phyloP scores from a whole-genome alignment of 2,113 vertebrate genomes.

The Oncorhynchus tshawytscha region DNA sequence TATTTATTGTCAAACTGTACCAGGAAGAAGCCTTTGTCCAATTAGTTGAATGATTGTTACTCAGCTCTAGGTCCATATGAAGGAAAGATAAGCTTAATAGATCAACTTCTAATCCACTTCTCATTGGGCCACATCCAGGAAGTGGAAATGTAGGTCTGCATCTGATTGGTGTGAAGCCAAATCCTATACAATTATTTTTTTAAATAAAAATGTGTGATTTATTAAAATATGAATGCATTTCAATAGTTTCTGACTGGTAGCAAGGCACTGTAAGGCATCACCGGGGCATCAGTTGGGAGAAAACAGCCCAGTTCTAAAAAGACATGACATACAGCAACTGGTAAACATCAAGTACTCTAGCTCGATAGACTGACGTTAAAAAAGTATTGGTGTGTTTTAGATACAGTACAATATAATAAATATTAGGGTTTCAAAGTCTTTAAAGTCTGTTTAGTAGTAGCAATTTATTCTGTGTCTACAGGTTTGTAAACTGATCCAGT shows the following conservation, averaged over 20 bases:
- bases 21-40: conserved; percentile 16
- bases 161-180: not conserved
- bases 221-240: not conserved
- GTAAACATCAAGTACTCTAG: not conserved
- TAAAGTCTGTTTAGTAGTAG: no score
- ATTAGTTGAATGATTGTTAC: conserved; percentile 22
- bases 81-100: not conserved
- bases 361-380: not conserved
- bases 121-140: not conserved
- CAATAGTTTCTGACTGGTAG: not conserved
- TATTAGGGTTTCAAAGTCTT: no score
- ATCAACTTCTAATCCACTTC: not conserved
- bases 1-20: conserved; percentile 48
- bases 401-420: no score
- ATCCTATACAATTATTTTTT: not conserved
- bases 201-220: not conserved
- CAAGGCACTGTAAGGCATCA: not conserved
- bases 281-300: not conserved
- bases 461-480: no score
- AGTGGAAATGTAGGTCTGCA: not conserved
- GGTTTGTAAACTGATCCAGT: no score
- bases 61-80: conserved; percentile 28
- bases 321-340: not conserved
- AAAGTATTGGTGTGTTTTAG: not conserved
- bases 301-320: not conserved